phyloP scores from a whole-genome alignment of 2,113 vertebrate genomes.

The Colaptes auratus region DNA sequence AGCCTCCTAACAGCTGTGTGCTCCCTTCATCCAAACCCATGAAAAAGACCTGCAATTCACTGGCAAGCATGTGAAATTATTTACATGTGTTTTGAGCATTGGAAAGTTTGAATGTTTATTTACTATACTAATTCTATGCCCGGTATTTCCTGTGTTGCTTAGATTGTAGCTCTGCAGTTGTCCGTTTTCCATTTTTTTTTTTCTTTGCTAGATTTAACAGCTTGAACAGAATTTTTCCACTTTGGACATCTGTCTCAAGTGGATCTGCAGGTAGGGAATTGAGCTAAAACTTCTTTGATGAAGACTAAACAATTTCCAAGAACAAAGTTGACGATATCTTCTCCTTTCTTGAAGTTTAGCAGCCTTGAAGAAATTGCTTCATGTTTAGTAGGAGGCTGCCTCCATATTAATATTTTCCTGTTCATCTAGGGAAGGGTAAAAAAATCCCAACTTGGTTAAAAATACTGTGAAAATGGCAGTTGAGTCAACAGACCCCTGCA shows the following conservation, averaged over 20 bases:
- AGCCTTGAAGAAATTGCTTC: not conserved
- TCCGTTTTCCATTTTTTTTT: not conserved
- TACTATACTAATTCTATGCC: no score
- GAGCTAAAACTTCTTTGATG: not conserved
- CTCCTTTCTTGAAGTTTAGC: not conserved
- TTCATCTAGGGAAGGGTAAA: not conserved
- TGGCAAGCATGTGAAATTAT: slow-evolving; percentile 49
- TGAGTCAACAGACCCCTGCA: not conserved
- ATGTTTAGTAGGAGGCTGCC: not conserved
- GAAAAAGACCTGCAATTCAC: slow-evolving; percentile 48
- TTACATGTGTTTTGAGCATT: slow-evolving; percentile 49
- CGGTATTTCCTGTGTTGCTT: no score
- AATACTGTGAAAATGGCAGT: not conserved
- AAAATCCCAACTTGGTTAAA: not conserved
- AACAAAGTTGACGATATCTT: not conserved
- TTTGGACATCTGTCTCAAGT: not conserved
- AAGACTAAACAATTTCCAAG: not conserved
- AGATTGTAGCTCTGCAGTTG: no score
- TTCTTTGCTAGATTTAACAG: not conserved
- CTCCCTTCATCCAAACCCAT: slow-evolving; percentile 55
- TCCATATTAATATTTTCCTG: not conserved
- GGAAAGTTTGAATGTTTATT: no score
- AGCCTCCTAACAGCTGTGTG: slow-evolving; percentile 58
- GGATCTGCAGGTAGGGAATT: not conserved
- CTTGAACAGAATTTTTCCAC: not conserved